These are phyloP conservation scores for Nasua narica DNA, from an alignment of 2,797 vertebrate species.

Conservation along the genomic window DNA sequence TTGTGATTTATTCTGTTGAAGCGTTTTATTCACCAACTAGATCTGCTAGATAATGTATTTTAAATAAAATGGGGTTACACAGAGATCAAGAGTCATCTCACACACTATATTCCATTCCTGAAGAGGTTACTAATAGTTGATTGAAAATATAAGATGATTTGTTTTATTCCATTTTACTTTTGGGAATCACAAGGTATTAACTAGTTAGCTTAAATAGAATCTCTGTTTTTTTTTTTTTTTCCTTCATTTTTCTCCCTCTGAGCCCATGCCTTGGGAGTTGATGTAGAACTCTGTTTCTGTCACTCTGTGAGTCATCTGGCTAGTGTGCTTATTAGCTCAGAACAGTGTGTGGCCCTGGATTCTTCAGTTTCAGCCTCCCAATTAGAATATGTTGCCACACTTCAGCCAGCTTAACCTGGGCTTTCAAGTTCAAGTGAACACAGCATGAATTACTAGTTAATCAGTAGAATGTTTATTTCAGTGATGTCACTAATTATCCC, in stretches of 20 bases:
- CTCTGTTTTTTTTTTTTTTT: background rate
- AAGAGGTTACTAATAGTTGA: slow-evolving; percentile 74
- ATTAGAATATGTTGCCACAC: slow-evolving; percentile 55
- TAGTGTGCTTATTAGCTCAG: background rate
- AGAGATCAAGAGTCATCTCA: slow-evolving; percentile 5
- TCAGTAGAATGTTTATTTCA: slow-evolving; percentile 42
- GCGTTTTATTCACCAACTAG: slow-evolving; percentile 14
- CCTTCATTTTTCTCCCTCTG: slow-evolving; percentile 15
- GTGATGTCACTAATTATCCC: slow-evolving; percentile 51
- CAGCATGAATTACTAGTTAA: slow-evolving; percentile 52
- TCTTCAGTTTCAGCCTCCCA: slow-evolving; percentile 66
- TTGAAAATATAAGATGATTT: slow-evolving; percentile 74
- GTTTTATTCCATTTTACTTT: slow-evolving; percentile 75
- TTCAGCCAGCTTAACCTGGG: slow-evolving; percentile 51
- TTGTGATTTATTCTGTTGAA: slow-evolving; percentile 42
- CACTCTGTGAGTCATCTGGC: slow-evolving; percentile 24
- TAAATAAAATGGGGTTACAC: background rate
- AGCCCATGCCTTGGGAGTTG: slow-evolving; percentile 52
- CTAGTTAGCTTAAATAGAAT: slow-evolving; percentile 57
- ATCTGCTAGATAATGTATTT: slow-evolving; percentile 16
- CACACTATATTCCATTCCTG: slow-evolving; percentile 73
- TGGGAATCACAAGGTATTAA: slow-evolving; percentile 64
- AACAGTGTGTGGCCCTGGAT: background rate
- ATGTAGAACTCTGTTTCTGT: slow-evolving; percentile 63
- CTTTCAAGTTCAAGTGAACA: slow-evolving; percentile 38